These are phyloP conservation scores for Ommatoiulus sabulosus DNA, from an alignment of 2,888 invertebrate genomes.

Conservation along the genomic window DNA sequence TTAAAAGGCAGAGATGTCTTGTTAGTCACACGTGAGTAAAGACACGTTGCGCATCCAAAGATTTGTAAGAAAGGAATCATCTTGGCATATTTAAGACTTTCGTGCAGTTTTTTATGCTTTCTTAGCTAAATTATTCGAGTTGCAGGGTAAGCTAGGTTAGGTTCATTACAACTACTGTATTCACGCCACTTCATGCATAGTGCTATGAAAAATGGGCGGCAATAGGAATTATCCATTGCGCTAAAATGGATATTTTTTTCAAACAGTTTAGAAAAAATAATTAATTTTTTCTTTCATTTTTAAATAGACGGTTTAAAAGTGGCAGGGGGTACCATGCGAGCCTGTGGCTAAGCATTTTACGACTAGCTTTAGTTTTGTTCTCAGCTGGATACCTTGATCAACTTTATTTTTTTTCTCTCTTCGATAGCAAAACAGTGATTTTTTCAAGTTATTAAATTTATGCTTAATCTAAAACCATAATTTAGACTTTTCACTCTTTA, in stretches of 20 bases:
- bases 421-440: background rate
- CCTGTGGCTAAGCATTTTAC: constrained; percentile 23
- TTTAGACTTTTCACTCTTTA: constrained; percentile 42
- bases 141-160: background rate
- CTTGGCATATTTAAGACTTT: constrained; percentile 22
- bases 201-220: constrained; percentile 1
- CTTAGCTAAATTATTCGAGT: background rate
- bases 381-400: constrained; percentile 21
- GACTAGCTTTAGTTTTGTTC: constrained; percentile 42
- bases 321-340: constrained; percentile 26
- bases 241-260: background rate
- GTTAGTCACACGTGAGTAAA: constrained; percentile 51
- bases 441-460: constrained; percentile 30
- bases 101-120: background rate
- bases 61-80: constrained; percentile 30
- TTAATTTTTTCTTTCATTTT: constrained; percentile 12
- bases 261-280: constrained; percentile 3
- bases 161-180: constrained; percentile 28
- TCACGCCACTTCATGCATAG: background rate
- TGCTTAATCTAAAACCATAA: constrained; percentile 44
- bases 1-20: constrained; percentile 18
- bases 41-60: background rate
- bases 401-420: constrained; percentile 41
- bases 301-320: constrained; percentile 32
- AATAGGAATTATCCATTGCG: background rate